phyloP scores from a whole-genome alignment of 2,888 invertebrate genomes.

The Sthenelais limicola region DNA sequence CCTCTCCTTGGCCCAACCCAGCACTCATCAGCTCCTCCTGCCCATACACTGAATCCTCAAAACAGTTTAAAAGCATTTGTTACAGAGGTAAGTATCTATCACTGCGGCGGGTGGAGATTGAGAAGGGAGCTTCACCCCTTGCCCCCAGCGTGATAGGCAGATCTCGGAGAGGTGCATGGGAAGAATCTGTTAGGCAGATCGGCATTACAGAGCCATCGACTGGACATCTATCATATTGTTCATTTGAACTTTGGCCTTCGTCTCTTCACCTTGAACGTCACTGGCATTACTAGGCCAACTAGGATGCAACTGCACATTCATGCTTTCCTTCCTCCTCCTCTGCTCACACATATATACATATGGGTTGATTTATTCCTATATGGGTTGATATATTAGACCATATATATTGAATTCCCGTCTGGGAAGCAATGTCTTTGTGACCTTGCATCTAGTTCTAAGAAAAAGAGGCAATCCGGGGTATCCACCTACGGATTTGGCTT shows the following conservation, averaged over 20 bases:
- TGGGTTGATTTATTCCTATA: no score
- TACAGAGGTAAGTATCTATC: background rate
- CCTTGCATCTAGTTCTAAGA: no score
- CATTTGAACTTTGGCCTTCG: constrained; percentile 10
- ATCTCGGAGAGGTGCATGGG: background rate
- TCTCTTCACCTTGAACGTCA: background rate
- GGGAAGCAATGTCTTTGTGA: no score
- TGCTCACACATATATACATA: no score
- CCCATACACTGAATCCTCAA: constrained; percentile 1
- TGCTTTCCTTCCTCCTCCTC: background rate
- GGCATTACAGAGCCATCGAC: background rate
- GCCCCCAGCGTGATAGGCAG: background rate
- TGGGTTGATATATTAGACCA: no score
- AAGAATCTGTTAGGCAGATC: constrained; percentile 9
- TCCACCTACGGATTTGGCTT: no score
- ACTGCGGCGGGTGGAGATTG: background rate
- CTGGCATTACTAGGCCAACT: no score
- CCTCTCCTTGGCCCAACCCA: background rate
- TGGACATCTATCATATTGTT: constrained; percentile 26
- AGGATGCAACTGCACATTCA: background rate
- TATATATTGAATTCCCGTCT: no score
- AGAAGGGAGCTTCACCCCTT: background rate
- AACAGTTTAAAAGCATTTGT: background rate
- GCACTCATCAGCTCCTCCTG: constrained; percentile 15
- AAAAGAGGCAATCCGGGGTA: no score